Percentiles rank a stretch among this genome's conserved stretches.
Evolutionary conservation across 2,888 invertebrate genomes (phyloP).

Genomic region (Eulithis prunata): DNA sequence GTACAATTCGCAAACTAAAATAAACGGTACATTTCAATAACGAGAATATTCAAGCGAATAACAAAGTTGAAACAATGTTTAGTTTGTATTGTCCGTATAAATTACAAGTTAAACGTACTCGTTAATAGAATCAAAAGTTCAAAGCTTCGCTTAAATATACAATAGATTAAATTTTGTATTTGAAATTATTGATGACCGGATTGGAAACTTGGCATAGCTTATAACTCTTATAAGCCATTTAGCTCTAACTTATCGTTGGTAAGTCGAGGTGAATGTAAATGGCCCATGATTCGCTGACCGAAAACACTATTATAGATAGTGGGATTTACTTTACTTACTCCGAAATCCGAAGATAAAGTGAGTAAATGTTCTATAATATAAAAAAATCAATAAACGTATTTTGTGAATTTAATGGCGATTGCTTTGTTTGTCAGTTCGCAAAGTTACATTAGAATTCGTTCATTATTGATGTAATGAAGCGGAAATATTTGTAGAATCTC

Average conservation of each 20-base stretch:
- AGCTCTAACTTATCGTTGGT: conserved; percentile 21
- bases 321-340: background rate
- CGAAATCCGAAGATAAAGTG: too few relatives aligned
- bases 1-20: conserved; percentile 5
- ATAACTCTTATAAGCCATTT: conserved; percentile 22
- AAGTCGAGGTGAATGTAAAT: conserved; percentile 18
- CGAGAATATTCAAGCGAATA: conserved; percentile 41
- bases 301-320: background rate
- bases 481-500: conserved; percentile 15
- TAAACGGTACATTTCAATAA: conserved; percentile 7
- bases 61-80: conserved; percentile 35
- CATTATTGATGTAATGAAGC: conserved; percentile 26
- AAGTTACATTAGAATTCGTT: conserved; percentile 20
- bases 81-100: conserved; percentile 33
- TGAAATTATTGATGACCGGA: conserved; percentile 26
- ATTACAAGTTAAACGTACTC: conserved; percentile 32
- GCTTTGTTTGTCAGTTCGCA: conserved; percentile 22
- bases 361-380: too few relatives aligned
- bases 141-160: conserved; percentile 35
- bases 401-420: background rate
- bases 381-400: too few relatives aligned
- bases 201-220: conserved; percentile 19
- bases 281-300: conserved; percentile 6
- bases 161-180: conserved; percentile 30
- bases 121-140: conserved; percentile 34